phyloP scores from a whole-genome alignment of 2,888 invertebrate species.

The Idaea dimidiata region DNA sequence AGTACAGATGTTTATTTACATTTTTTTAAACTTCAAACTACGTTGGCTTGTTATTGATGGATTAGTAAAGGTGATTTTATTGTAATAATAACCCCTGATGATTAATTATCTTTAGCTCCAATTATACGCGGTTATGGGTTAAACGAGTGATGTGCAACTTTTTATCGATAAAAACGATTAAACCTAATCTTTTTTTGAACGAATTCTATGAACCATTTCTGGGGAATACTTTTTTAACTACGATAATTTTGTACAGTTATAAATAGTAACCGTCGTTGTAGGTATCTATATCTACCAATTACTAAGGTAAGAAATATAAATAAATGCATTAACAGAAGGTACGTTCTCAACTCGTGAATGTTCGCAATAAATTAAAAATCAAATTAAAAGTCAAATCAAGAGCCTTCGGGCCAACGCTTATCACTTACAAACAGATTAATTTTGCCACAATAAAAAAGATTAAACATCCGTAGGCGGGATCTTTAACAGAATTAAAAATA shows the following conservation, averaged over 20 bases:
- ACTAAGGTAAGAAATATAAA: background rate
- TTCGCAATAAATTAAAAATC: conserved; percentile 17
- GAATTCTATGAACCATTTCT: background rate
- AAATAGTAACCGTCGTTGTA: no score
- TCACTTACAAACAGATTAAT: conserved; percentile 32
- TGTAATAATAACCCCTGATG: conserved; percentile 4
- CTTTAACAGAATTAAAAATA: conserved; percentile 31
- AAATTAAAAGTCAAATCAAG: conserved; percentile 6
- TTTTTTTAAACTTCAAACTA: no score
- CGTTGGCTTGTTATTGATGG: background rate
- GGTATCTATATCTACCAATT: background rate
- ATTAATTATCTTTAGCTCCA: background rate
- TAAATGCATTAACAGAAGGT: conserved; percentile 9
- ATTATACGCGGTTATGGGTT: background rate
- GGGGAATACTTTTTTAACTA: background rate
- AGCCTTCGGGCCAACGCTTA: conserved; percentile 26
- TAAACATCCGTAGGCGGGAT: conserved; percentile 28
- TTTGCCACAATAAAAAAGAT: conserved; percentile 25
- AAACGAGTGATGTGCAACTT: background rate
- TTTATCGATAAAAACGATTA: background rate
- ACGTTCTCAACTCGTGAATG: background rate
- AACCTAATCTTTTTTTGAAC: background rate
- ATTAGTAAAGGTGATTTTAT: conserved; percentile 7
- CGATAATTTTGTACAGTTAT: background rate
- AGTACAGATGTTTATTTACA: no score